These are phyloP conservation scores for Lepidochitona cinerea DNA, from an alignment of 2,888 invertebrate genomes.

Conservation along the genomic window DNA sequence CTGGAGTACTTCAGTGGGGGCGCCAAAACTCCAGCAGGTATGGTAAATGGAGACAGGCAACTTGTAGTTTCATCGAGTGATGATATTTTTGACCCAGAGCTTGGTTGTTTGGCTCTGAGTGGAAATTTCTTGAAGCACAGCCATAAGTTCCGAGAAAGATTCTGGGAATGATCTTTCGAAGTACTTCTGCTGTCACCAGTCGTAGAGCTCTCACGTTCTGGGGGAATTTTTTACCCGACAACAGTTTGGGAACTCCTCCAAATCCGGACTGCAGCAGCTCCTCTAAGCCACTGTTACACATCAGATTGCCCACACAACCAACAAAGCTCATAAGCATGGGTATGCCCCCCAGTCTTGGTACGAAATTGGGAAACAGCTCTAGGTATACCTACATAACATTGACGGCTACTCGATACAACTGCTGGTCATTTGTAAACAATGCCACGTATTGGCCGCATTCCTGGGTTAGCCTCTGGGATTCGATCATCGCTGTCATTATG, in stretches of 20 bases:
- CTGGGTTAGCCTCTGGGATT: constrained; percentile 23
- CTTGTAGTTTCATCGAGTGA: no score
- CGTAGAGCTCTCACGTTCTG: constrained; percentile 34
- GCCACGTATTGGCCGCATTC: constrained; percentile 18
- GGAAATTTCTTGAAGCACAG: no score
- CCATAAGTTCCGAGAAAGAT: no score
- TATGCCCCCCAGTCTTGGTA: constrained; percentile 40
- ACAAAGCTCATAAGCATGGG: constrained; percentile 43
- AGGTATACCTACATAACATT: constrained; percentile 35
- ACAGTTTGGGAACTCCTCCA: constrained; percentile 37
- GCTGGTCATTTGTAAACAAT: constrained; percentile 31
- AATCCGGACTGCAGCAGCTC: constrained; percentile 32
- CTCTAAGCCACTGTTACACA: constrained; percentile 36
- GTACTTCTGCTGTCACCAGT: constrained; percentile 28
- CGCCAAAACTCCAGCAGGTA: no score
- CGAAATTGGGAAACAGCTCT: constrained; percentile 22
- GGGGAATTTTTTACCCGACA: constrained; percentile 42
- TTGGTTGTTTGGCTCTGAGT: no score
- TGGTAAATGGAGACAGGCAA: no score
- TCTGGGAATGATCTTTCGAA: no score
- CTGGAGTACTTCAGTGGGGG: no score
- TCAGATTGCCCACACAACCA: constrained; percentile 33
- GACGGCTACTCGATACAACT: constrained; percentile 33
- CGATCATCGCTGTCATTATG: constrained; percentile 29
- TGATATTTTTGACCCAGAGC: no score